Base-by-base conservation (phyloP, 1,140 invertebrate genomes). In the Scaptomyza hsui region DNA sequence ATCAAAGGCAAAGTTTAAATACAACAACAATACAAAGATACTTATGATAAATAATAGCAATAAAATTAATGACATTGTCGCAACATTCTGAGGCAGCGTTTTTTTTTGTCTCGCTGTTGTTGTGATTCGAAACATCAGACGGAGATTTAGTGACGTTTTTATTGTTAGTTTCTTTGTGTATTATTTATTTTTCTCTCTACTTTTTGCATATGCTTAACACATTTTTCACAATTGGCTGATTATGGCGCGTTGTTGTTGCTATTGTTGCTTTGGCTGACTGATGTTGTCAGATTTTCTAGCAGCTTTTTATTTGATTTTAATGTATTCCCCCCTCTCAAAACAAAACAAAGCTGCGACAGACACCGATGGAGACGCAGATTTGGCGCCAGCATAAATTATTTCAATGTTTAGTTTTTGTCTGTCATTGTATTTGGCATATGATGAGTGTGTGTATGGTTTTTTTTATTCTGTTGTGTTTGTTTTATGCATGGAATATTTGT, bases 351-450 rank as follows among this genome's bases (percentile, higher is more conserved):
- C 10, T 21, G 51, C 47, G 26, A 45, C 61, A 44, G 18, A 18
- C 15, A 24, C 19, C 49, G 52, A 71, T 37, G 24, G 15, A 15
- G 44, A 57, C 52, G 52, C 19, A 42, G 52, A 19, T 64, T 67
- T 71, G 68, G 68, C 68, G 68, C 68, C 68, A 71, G 51, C 52
- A 71, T 71, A 71, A 65, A 71, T 65, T 65, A 65, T 57, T 44
- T 21, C 52, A 37, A 32, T 63, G 19, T 70, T 55, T 55, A 48
- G 41, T 55, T 70, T 48, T 49, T 57, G 60, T 44, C 39, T 57
- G 26, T 70, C 41, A 47, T 62, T 48, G 56, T 47, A n/a, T 59
- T 35, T 59, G 42, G 56, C 42, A 41, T 13, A 16, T 15, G 15
- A 15, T 35, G 41, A 19, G 10, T 32, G 24, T n/a, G 10, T 18